Evolutionary conservation across 2,888 invertebrate genomes (phyloP).

Genomic region (Tetropium fuscum): DNA sequence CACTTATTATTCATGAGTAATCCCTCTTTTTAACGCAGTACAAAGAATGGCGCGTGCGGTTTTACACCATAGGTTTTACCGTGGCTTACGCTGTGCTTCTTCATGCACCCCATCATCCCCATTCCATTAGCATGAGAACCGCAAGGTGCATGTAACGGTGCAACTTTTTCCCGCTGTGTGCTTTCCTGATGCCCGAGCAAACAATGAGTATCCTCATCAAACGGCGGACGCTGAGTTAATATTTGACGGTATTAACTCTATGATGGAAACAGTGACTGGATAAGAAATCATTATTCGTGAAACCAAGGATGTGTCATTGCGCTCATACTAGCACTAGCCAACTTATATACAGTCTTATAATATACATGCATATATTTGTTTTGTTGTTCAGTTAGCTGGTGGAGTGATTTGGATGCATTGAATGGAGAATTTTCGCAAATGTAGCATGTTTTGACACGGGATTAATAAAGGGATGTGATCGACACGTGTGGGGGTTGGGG

Average conservation of each 20-base stretch:
- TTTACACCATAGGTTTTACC: constrained; percentile 48
- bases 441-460: constrained; percentile 51
- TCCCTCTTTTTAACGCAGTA: constrained; percentile 53
- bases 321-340: too few relatives aligned
- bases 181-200: constrained; percentile 30
- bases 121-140: constrained; percentile 56
- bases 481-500: constrained; percentile 42
- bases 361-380: constrained; percentile 8
- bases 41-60: constrained; percentile 58
- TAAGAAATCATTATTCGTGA: too few relatives aligned
- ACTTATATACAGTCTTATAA: not conserved
- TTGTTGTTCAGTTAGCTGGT: constrained; percentile 17
- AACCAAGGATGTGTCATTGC: too few relatives aligned
- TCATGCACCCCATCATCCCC: constrained; percentile 41
- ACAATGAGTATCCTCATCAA: constrained; percentile 34
- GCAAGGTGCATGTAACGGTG: constrained; percentile 50
- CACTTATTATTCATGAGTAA: constrained; percentile 61
- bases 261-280: too few relatives aligned
- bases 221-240: constrained; percentile 32
- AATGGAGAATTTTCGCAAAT: constrained; percentile 40
- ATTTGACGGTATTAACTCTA: constrained; percentile 33
- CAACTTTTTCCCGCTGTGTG: constrained; percentile 39
- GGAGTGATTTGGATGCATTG: constrained; percentile 32
- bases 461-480: constrained; percentile 45
- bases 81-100: constrained; percentile 39